Evolutionary conservation across 1,140 invertebrate genomes (phyloP).

Genomic region (Dendroctonus ponderosae): DNA sequence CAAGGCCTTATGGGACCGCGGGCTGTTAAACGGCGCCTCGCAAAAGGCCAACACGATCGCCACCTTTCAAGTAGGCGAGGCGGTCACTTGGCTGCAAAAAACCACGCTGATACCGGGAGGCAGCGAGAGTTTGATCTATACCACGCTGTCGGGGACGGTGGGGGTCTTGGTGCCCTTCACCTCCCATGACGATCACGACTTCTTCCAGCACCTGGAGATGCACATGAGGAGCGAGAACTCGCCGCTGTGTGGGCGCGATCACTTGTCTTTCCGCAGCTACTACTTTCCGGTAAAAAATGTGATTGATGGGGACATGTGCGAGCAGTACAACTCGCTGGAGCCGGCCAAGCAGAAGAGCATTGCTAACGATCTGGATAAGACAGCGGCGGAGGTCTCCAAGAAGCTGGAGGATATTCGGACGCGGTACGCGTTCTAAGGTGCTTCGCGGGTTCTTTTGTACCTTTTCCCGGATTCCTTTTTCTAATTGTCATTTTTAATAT

Average conservation of each 20-base stretch:
- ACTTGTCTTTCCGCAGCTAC: constrained; percentile 94
- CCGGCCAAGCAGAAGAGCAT: constrained; percentile 92
- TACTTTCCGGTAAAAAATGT: constrained; percentile 99
- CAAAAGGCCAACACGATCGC: constrained; percentile 93
- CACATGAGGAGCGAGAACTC: constrained; percentile 97
- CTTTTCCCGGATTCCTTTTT: no score
- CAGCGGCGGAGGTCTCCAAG: constrained; percentile 94
- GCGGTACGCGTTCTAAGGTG: constrained; percentile 85
- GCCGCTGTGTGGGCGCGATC: constrained; percentile 95
- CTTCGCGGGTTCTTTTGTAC: no score
- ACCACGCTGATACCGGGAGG: constrained; percentile 96
- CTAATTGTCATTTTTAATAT: no score
- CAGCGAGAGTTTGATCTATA: constrained; percentile 93
- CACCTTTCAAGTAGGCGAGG: constrained; percentile 96
- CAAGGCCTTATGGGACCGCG: constrained; percentile 97
- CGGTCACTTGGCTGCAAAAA: constrained; percentile 86
- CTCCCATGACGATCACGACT: constrained; percentile 97
- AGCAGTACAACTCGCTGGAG: constrained; percentile 97
- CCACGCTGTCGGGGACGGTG: constrained; percentile 91
- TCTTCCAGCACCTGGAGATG: constrained; percentile 99
- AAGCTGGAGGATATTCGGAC: constrained; percentile 93
- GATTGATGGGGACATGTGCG: constrained; percentile 98
- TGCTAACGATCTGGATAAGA: constrained; percentile 89
- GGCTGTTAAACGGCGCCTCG: constrained; percentile 65
- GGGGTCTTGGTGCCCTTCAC: constrained; percentile 97